Percentiles rank a stretch among this genome's conserved stretches.
These are phyloP conservation scores for Mythimna ferrago DNA, from an alignment of 2,888 invertebrate species.

Conservation along the genomic window DNA sequence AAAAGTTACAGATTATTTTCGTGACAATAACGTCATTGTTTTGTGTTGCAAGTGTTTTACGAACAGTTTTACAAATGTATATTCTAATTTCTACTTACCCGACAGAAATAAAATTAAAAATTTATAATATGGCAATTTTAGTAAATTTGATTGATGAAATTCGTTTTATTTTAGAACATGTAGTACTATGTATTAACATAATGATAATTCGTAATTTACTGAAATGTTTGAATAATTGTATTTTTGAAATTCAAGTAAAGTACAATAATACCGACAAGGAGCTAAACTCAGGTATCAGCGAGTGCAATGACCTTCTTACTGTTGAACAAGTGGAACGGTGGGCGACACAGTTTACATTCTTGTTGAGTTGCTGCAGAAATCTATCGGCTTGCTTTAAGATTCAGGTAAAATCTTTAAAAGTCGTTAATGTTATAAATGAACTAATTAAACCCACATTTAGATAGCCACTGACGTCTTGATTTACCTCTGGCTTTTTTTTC, in stretches of 20 bases:
- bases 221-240: conserved; percentile 15
- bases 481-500: neutral
- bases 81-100: no score
- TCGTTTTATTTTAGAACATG: conserved; percentile 20
- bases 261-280: neutral
- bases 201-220: conserved; percentile 1
- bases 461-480: no score
- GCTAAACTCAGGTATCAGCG: neutral
- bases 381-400: conserved; percentile 12
- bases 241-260: conserved; percentile 5
- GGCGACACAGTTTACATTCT: conserved; percentile 12
- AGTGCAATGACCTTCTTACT: neutral
- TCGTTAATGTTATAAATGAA: no score
- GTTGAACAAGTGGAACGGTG: conserved; percentile 8
- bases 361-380: conserved; percentile 29
- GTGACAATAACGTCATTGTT: neutral
- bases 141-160: neutral
- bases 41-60: neutral
- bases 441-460: no score
- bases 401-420: conserved; percentile 22
- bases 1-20: conserved; percentile 3
- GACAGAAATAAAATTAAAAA: no score
- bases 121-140: neutral
- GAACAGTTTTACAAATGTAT: neutral
- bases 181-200: conserved; percentile 18